phyloP scores from a whole-genome alignment of 2,113 vertebrate species.

The Struthio camelus region DNA sequence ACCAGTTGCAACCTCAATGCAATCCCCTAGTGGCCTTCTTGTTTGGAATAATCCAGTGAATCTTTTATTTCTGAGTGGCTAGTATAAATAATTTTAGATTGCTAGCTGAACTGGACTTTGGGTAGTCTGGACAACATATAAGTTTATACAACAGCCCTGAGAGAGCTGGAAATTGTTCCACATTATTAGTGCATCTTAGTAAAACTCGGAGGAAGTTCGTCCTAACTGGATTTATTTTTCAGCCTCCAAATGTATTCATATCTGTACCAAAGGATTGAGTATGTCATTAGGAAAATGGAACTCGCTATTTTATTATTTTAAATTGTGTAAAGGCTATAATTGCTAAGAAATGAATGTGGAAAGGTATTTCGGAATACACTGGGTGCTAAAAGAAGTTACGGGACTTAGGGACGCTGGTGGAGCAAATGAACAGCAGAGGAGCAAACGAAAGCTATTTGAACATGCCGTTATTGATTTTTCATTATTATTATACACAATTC shows the following conservation, averaged over 20 bases:
- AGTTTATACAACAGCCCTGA: neutral
- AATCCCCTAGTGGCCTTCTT: neutral
- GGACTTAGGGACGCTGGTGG: neutral
- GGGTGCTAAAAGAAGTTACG: conserved; percentile 32
- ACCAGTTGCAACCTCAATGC: neutral
- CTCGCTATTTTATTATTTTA: conserved; percentile 76
- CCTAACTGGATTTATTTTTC: conserved; percentile 71
- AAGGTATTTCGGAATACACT: conserved; percentile 65
- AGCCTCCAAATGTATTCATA: conserved; percentile 67
- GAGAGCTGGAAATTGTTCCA: neutral
- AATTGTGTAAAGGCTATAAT: conserved; percentile 73
- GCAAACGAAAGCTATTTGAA: conserved; percentile 20
- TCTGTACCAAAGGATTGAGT: conserved; percentile 64
- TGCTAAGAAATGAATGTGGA: conserved; percentile 68
- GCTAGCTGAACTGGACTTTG: neutral
- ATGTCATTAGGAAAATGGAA: conserved; percentile 74
- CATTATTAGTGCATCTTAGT: conserved; percentile 26
- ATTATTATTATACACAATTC: conserved; percentile 39
- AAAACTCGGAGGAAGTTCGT: conserved; percentile 33
- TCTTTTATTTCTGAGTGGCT: conserved; percentile 3
- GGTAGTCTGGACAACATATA: neutral
- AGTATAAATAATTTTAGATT: conserved; percentile 33
- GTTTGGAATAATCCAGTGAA: neutral
- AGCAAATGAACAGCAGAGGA: conserved; percentile 33
- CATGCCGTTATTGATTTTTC: conserved; percentile 43